These are phyloP conservation scores for Pseudotriccus pelzelni DNA, from an alignment of 2,797 vertebrate species.

Conservation along the genomic window DNA sequence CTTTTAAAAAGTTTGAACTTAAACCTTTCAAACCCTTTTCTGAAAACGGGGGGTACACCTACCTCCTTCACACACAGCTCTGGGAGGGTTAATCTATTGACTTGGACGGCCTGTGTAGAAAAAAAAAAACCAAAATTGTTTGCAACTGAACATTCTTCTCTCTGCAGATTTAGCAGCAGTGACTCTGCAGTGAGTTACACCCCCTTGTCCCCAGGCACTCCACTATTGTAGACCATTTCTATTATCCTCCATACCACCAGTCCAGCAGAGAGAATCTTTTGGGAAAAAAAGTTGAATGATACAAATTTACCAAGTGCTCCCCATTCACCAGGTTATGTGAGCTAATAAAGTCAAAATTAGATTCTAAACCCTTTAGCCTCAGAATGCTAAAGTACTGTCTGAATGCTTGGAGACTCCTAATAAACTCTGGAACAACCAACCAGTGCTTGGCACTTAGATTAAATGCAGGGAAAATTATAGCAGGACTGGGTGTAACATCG, in stretches of 20 bases:
- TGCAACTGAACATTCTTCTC: neutral
- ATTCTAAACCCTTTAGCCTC: slow-evolving; percentile 19
- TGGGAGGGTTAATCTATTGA: neutral
- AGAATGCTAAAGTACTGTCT: neutral
- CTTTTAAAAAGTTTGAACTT: neutral
- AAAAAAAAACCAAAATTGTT: neutral
- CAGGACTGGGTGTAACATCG: neutral
- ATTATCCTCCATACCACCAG: neutral
- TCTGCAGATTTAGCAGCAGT: neutral
- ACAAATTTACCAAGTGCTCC: neutral
- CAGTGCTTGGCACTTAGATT: neutral
- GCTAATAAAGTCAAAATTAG: slow-evolving; percentile 44
- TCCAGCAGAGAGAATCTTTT: neutral
- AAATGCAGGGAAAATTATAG: slow-evolving; percentile 28
- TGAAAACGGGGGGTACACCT: neutral
- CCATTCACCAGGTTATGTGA: neutral
- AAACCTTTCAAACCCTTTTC: neutral
- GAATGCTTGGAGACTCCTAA: neutral
- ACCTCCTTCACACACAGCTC: neutral
- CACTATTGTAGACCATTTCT: neutral
- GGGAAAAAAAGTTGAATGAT: neutral
- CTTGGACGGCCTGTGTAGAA: neutral
- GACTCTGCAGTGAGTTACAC: neutral
- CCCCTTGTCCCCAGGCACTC: neutral
- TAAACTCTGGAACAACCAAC: neutral